These are phyloP conservation scores for Nasonia giraulti DNA, from an alignment of 1,140 invertebrate genomes.

Conservation along the genomic window DNA sequence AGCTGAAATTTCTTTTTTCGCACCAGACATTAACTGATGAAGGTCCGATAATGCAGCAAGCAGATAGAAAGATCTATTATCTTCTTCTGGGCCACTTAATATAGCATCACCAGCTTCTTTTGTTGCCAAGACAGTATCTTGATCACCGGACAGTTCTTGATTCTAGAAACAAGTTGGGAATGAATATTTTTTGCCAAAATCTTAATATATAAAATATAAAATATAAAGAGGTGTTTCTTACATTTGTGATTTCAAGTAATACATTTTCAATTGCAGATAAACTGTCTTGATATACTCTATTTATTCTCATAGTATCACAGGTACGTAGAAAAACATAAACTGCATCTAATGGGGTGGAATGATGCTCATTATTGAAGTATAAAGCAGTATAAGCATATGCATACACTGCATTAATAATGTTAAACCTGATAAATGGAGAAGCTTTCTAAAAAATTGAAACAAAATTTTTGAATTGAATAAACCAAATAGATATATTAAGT, in stretches of 20 bases:
- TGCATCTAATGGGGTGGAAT: constrained; percentile 77
- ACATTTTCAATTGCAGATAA: constrained; percentile 79
- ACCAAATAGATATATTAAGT: background rate
- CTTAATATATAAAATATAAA: background rate
- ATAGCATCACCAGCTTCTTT: constrained; percentile 71
- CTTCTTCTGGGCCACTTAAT: constrained; percentile 70
- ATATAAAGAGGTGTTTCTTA: constrained; percentile 62
- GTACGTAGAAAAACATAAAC: constrained; percentile 76
- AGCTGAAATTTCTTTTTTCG: constrained; percentile 66
- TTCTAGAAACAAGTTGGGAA: constrained; percentile 64
- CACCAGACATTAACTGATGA: constrained; percentile 73
- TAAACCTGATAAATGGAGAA: constrained; percentile 79
- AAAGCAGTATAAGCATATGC: constrained; percentile 80
- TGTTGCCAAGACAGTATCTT: constrained; percentile 64
- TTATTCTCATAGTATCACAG: constrained; percentile 77
- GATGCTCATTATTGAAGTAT: constrained; percentile 83
- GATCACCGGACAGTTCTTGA: constrained; percentile 66
- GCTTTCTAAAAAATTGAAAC: constrained; percentile 75
- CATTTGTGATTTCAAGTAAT: constrained; percentile 75
- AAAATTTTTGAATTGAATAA: constrained; percentile 3
- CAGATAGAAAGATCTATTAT: constrained; percentile 72
- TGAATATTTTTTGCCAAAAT: background rate
- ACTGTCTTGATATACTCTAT: constrained; percentile 78
- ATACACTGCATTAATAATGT: constrained; percentile 81
- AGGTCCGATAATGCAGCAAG: constrained; percentile 78